A percentile compares a stretch with the other conserved stretches of the same genome.
These are phyloP conservation scores for Solenopsis invicta DNA, from an alignment of 1,140 invertebrate species.

Conservation along the genomic window DNA sequence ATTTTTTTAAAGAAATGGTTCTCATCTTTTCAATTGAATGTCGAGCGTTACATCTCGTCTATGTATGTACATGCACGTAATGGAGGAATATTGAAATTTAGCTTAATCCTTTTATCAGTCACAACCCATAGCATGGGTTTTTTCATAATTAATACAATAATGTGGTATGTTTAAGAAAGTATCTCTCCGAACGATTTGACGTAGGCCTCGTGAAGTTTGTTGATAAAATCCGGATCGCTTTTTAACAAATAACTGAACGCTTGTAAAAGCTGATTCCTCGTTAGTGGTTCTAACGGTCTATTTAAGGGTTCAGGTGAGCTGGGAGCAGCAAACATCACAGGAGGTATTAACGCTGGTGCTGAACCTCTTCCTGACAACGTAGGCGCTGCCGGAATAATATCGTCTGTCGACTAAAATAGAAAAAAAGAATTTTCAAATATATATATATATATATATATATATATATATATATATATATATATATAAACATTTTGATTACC, in stretches of 20 bases:
- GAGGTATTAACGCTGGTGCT: slow-evolving; percentile 92
- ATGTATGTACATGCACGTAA: slow-evolving; percentile 61
- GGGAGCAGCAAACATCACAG: slow-evolving; percentile 92
- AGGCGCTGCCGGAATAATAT: slow-evolving; percentile 77
- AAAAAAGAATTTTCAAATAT: slow-evolving; percentile 40
- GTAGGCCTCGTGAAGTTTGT: slow-evolving; percentile 96
- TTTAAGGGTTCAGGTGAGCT: slow-evolving; percentile 82
- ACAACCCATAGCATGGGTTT: slow-evolving; percentile 70
- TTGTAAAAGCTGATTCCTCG: slow-evolving; percentile 95
- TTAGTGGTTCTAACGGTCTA: slow-evolving; percentile 90
- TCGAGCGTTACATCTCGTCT: slow-evolving; percentile 47
- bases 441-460: not conserved
- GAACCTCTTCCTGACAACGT: slow-evolving; percentile 82
- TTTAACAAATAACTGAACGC: slow-evolving; percentile 95
- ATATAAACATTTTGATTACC: not conserved
- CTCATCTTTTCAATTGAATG: slow-evolving; percentile 61
- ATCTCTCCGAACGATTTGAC: slow-evolving; percentile 94
- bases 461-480: too few species aligned
- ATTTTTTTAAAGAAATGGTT: slow-evolving; percentile 26
- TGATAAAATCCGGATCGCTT: slow-evolving; percentile 95
- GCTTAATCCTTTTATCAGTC: slow-evolving; percentile 69
- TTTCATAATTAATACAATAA: slow-evolving; percentile 27
- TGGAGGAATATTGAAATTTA: slow-evolving; percentile 68
- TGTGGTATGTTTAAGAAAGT: slow-evolving; percentile 85
- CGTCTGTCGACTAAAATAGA: slow-evolving; percentile 78